Evolutionary conservation across 2,797 vertebrate species (phyloP).

Genomic region (Argentina silus): DNA sequence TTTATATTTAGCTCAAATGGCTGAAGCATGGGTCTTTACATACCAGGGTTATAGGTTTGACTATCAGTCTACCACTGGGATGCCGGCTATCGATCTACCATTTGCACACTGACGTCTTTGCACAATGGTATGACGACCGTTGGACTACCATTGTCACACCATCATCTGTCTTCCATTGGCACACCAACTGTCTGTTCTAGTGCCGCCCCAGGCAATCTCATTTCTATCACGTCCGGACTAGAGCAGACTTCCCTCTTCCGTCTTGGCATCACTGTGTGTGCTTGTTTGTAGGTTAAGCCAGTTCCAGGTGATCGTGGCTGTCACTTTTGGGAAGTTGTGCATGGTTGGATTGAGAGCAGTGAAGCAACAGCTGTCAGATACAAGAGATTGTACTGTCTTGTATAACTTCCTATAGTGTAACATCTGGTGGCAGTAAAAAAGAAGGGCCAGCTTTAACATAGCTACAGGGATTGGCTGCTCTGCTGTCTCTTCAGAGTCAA

Average conservation of each 20-base stretch:
- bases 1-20: too few relatives aligned
- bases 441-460: neutral
- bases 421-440: neutral
- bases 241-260: slow-evolving; percentile 21
- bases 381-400: too few relatives aligned
- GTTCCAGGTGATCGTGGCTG: slow-evolving; percentile 38
- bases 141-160: too few relatives aligned
- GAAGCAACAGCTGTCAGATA: slow-evolving; percentile 13
- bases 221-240: neutral
- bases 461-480: neutral
- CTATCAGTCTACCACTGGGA: too few relatives aligned
- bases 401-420: neutral
- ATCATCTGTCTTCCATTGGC: too few relatives aligned
- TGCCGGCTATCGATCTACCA: too few relatives aligned
- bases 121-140: too few relatives aligned
- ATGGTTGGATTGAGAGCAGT: neutral
- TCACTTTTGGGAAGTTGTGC: slow-evolving; percentile 55
- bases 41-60: too few relatives aligned
- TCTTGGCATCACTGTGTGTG: slow-evolving; percentile 51
- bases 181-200: too few relatives aligned
- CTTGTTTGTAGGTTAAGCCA: slow-evolving; percentile 47
- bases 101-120: too few relatives aligned
- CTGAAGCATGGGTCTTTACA: too few relatives aligned
- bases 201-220: too few relatives aligned
- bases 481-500: neutral